These are phyloP conservation scores for Pipistrellus kuhlii DNA, from an alignment of 2,797 vertebrate species.

Conservation along the genomic window DNA sequence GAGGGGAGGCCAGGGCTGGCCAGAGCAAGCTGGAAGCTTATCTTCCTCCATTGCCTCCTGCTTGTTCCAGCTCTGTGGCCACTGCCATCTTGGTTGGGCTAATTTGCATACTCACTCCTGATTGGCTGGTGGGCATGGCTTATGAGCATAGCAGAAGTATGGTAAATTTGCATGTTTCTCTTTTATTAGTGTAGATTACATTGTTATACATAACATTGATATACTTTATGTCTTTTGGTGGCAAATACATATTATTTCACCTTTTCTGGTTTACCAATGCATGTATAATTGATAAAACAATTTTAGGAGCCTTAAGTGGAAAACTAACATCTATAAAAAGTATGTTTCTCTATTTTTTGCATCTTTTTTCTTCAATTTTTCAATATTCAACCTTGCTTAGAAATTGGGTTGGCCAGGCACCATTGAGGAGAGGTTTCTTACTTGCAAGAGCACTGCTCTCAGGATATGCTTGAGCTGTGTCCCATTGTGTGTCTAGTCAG, in stretches of 20 bases:
- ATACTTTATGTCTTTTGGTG: not conserved
- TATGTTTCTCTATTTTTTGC: not conserved
- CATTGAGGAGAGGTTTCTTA: not conserved
- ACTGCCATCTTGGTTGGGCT: no score
- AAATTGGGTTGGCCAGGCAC: not conserved
- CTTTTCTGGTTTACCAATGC: not conserved
- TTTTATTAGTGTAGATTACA: not conserved
- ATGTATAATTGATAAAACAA: not conserved
- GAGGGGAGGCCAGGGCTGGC: no score
- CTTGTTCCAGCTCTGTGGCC: no score
- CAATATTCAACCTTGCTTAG: no score
- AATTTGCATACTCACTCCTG: no score
- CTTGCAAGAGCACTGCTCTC: not conserved
- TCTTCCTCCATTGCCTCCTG: no score
- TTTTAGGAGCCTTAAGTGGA: not conserved
- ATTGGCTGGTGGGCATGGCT: no score
- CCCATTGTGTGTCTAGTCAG: not conserved
- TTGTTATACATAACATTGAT: not conserved
- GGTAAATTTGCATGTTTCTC: no score
- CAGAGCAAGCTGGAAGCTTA: no score
- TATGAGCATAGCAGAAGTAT: no score
- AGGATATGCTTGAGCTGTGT: not conserved
- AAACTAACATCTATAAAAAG: not conserved
- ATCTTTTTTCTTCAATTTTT: no score
- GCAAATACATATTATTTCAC: not conserved